Conservation (phyloP, 2,797 vertebrate genomes). For the Galaxias olidus region DNA sequence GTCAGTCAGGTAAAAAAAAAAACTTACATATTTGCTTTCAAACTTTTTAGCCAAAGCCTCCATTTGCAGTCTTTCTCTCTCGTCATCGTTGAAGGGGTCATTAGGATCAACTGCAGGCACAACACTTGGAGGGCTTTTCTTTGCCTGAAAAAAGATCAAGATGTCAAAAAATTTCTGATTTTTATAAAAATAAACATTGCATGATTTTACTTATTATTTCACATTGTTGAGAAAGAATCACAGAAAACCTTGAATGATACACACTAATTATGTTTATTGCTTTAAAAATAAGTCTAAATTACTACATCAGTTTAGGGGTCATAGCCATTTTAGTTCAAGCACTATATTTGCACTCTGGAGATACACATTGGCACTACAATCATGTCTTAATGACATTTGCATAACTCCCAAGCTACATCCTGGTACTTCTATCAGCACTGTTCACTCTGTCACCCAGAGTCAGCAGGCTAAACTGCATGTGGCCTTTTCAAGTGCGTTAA, state of each 20-base stretch:
- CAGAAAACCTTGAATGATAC: no score
- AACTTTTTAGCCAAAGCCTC: slow-evolving; percentile 93
- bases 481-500: slow-evolving; percentile 65
- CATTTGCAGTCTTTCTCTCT: slow-evolving; percentile 82
- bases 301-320: no score
- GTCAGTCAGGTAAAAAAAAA: background rate
- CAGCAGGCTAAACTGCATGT: slow-evolving; percentile 70
- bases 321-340: background rate
- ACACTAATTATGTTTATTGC: no score
- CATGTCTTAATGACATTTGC: slow-evolving; percentile 54
- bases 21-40: slow-evolving; percentile 96
- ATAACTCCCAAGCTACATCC: slow-evolving; percentile 57
- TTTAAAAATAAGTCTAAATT: no score
- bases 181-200: slow-evolving; percentile 5
- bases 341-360: background rate
- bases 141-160: slow-evolving; percentile 50
- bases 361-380: background rate
- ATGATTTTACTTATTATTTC: no score
- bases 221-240: no score
- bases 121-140: slow-evolving; percentile 65
- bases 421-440: slow-evolving; percentile 62
- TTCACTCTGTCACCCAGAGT: slow-evolving; percentile 65
- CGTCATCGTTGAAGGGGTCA: slow-evolving; percentile 86
- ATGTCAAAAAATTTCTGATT: slow-evolving; percentile 7
- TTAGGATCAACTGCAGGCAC: slow-evolving; percentile 55